Evolutionary conservation across 92 coral and sea anemone species (phyloP).

Genomic region (Pocillopora meandrina): DNA sequence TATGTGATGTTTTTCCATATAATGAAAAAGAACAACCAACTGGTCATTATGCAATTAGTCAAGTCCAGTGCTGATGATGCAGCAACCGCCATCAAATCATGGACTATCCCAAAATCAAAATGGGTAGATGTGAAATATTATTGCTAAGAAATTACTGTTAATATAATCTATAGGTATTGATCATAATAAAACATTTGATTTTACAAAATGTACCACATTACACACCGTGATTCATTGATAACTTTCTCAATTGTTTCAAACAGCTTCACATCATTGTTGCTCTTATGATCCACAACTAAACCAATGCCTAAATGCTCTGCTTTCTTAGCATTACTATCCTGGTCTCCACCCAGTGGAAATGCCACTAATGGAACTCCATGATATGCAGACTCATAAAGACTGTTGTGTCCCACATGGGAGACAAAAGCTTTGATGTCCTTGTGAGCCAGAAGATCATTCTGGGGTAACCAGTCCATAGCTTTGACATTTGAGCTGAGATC

Average conservation of each 20-base stretch:
- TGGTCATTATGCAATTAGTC: too few species aligned
- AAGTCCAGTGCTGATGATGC: too few species aligned
- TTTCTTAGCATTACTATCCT: too few species aligned
- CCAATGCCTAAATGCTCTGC: too few species aligned
- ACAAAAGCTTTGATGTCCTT: constrained; percentile 54
- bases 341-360: too few species aligned
- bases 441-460: constrained; percentile 66
- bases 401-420: constrained; percentile 72
- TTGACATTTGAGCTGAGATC: constrained; percentile 49
- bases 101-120: too few species aligned
- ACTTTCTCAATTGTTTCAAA: too few species aligned
- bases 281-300: too few species aligned
- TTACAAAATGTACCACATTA: neutral
- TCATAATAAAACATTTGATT: neutral
- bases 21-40: neutral
- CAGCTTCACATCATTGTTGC: too few species aligned
- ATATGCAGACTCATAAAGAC: constrained; percentile 67
- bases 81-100: too few species aligned
- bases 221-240: too few species aligned
- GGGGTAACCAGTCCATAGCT: constrained; percentile 60
- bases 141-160: neutral
- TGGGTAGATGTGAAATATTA: neutral
- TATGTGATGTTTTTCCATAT: neutral
- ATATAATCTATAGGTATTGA: neutral
- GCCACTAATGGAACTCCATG: constrained; percentile 28